Conservation (phyloP, 1,140 invertebrate genomes). For the Drosophila auraria region DNA sequence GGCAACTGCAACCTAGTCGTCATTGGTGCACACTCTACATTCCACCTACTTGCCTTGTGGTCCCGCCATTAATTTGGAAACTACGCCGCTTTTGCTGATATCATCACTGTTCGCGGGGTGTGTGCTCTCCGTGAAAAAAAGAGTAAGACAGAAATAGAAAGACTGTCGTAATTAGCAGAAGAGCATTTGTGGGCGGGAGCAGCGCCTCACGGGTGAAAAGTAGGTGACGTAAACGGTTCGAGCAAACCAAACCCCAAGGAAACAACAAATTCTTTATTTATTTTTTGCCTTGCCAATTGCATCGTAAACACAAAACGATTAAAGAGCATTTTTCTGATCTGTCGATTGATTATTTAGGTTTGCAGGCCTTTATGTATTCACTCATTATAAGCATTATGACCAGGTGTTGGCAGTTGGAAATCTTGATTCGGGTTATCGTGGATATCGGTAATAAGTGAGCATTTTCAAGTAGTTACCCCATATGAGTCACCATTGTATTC, state of each 20-base stretch:
- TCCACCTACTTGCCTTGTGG: conserved; percentile 25
- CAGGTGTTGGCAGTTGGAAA: conserved; percentile 10
- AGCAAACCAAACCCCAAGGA: conserved; percentile 2
- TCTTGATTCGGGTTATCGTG: conserved; percentile 12
- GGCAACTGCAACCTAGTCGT: conserved; percentile 18
- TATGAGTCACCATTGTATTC: conserved; percentile 14
- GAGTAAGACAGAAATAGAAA: conserved; percentile 17
- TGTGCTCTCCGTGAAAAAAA: not conserved
- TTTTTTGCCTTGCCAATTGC: conserved; percentile 6
- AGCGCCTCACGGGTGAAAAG: not conserved
- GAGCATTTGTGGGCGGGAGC: conserved; percentile 19
- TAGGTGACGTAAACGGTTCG: conserved; percentile 26
- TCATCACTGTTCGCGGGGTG: conserved; percentile 2
- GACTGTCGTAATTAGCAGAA: conserved; percentile 22
- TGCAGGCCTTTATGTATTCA: too few species aligned
- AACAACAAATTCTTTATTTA: conserved; percentile 15
- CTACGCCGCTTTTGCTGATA: conserved; percentile 3
- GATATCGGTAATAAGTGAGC: conserved; percentile 10
- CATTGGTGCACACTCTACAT: conserved; percentile 4
- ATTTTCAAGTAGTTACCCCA: not conserved
- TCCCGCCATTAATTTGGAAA: conserved; percentile 28
- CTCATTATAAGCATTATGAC: conserved; percentile 4
- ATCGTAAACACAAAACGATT: conserved; percentile 32
- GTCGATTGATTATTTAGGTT: conserved; percentile 28
- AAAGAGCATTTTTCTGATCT: conserved; percentile 16